phyloP scores from a whole-genome alignment of 2,113 vertebrate genomes.

The Actenoides lindsayi region DNA sequence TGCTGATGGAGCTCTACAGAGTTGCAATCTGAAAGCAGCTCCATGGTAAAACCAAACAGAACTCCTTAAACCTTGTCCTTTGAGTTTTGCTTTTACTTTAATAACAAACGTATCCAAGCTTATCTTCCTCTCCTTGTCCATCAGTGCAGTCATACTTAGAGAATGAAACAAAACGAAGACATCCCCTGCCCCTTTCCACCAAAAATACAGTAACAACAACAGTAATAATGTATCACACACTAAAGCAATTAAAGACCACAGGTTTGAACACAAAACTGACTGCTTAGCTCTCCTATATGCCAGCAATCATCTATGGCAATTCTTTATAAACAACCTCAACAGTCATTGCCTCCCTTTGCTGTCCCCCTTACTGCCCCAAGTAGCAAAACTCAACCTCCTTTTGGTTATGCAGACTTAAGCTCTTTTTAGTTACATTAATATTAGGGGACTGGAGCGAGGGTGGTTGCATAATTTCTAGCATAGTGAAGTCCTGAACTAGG shows the following conservation, averaged over 20 bases:
- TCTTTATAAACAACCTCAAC: neutral
- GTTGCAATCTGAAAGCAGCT: neutral
- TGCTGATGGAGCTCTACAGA: neutral
- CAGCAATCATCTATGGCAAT: neutral
- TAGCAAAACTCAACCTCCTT: neutral
- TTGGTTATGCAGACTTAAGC: neutral
- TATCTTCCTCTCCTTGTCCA: neutral
- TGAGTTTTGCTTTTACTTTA: neutral
- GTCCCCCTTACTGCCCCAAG: fast-evolving
- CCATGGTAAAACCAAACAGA: neutral
- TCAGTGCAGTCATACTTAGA: neutral
- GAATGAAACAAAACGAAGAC: neutral
- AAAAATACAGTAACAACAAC: neutral
- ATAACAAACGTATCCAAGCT: fast-evolving
- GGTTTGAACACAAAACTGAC: neutral
- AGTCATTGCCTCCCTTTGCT: neutral
- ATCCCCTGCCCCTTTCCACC: neutral
- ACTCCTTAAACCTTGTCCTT: fast-evolving
- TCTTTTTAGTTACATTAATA: neutral
- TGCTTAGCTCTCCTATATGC: neutral
- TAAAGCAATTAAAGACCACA: neutral
- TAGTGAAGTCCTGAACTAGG: neutral
- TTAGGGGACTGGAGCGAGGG: neutral
- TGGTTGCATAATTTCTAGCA: neutral
- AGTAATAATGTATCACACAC: neutral